phyloP scores from a whole-genome alignment of 1,140 invertebrate species.

The Bilobella aurantiaca region DNA sequence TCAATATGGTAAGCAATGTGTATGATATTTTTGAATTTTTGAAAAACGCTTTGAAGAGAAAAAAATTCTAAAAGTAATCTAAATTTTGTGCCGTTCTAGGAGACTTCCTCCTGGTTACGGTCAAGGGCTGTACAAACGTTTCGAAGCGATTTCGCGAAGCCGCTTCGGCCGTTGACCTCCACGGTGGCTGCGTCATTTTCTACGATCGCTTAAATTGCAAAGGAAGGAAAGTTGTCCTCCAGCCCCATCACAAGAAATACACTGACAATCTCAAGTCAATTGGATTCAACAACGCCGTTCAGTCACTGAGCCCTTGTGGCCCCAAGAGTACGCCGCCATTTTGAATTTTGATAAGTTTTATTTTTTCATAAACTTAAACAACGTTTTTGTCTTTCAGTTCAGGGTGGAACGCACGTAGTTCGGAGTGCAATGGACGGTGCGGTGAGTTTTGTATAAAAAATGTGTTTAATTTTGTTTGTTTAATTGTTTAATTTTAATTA shows the following conservation, averaged over 20 bases:
- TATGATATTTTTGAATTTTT: not conserved
- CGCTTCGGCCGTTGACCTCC: constrained; percentile 5
- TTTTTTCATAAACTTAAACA: not conserved
- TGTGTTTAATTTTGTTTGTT: not conserved
- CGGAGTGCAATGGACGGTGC: constrained; percentile 19
- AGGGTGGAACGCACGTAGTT: constrained; percentile 13
- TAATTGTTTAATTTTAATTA: not conserved
- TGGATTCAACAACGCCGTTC: constrained; percentile 1
- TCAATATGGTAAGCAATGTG: constrained; percentile 12
- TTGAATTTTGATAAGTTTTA: not conserved
- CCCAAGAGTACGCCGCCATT: not conserved
- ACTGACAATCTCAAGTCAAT: not conserved
- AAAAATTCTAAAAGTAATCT: too few relatives aligned
- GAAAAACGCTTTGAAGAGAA: too few relatives aligned
- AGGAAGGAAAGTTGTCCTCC: not conserved
- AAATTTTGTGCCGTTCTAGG: constrained; percentile 7
- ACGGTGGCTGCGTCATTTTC: constrained; percentile 5
- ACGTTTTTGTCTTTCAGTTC: constrained; percentile 7
- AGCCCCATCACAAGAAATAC: constrained; percentile 1
- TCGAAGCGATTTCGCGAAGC: constrained; percentile 3
- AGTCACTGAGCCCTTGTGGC: not conserved
- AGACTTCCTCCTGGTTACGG: constrained; percentile 11
- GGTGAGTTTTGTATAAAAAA: not conserved
- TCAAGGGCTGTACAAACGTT: constrained; percentile 12
- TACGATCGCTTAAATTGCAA: not conserved